Evolutionary conservation across 2,113 vertebrate species (phyloP).

Genomic region (Nettapus auritus): DNA sequence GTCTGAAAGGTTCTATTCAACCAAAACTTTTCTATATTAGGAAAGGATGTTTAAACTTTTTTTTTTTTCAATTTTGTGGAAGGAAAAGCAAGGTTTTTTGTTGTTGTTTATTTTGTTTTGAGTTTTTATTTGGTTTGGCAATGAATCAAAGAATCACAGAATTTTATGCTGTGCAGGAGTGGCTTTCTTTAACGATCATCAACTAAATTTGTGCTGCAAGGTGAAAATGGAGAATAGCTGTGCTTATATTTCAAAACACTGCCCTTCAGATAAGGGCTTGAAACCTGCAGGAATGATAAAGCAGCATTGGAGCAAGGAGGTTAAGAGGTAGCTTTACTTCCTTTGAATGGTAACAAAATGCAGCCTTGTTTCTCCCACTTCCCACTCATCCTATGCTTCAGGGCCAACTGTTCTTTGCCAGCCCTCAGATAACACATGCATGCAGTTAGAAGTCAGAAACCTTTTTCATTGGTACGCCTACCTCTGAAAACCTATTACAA

Average conservation of each 20-base stretch:
- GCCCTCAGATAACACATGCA: not conserved
- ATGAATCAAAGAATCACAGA: not conserved
- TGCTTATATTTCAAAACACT: not conserved
- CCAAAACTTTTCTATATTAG: not conserved
- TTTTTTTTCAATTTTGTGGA: not conserved
- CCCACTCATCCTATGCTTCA: not conserved
- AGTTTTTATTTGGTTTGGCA: not conserved
- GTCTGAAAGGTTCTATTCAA: not conserved
- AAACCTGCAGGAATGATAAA: not conserved
- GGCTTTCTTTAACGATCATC: not conserved
- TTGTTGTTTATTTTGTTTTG: not conserved
- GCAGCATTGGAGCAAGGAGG: not conserved
- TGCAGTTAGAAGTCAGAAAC: not conserved
- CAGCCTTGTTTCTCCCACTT: constrained; percentile 25
- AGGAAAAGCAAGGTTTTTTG: not conserved
- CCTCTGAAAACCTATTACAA: not conserved
- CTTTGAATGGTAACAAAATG: not conserved
- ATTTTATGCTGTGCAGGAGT: not conserved
- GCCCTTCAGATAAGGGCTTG: not conserved
- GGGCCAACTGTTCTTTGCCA: not conserved
- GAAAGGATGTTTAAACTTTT: not conserved
- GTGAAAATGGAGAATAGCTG: not conserved
- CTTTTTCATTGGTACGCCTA: not conserved
- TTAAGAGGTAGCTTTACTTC: not conserved
- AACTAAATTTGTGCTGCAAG: not conserved